phyloP scores from a whole-genome alignment of 1,140 invertebrate genomes.

The Berghia stephanieae region DNA sequence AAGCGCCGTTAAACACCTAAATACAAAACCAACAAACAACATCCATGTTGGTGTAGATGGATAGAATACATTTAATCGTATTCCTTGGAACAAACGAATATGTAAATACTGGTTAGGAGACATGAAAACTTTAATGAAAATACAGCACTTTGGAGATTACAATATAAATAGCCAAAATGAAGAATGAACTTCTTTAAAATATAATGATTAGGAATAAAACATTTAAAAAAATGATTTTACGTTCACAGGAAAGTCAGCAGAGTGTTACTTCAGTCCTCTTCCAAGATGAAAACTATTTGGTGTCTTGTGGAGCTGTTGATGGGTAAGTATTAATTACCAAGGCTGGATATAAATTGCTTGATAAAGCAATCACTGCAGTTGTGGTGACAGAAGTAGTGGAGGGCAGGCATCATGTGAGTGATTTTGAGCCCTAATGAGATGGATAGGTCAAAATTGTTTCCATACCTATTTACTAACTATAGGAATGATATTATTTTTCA shows the following conservation, averaged over 20 bases:
- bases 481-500: too few species aligned
- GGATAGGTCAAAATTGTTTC: background rate
- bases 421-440: too few species aligned
- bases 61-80: too few species aligned
- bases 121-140: background rate
- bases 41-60: too few species aligned
- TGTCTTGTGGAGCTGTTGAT: conserved; percentile 85
- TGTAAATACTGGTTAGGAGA: too few species aligned
- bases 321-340: conserved; percentile 68
- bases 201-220: background rate
- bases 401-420: too few species aligned
- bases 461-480: background rate
- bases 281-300: conserved; percentile 78
- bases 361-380: background rate
- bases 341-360: background rate
- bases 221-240: background rate
- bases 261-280: conserved; percentile 84
- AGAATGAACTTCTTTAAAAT: background rate
- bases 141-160: background rate
- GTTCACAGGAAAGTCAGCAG: conserved; percentile 51
- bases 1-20: too few species aligned
- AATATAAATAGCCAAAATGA: too few species aligned
- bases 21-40: too few species aligned
- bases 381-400: too few species aligned
- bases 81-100: too few species aligned